Base-by-base conservation (phyloP, 2,888 invertebrate species). In the Folsomia manolachei region DNA sequence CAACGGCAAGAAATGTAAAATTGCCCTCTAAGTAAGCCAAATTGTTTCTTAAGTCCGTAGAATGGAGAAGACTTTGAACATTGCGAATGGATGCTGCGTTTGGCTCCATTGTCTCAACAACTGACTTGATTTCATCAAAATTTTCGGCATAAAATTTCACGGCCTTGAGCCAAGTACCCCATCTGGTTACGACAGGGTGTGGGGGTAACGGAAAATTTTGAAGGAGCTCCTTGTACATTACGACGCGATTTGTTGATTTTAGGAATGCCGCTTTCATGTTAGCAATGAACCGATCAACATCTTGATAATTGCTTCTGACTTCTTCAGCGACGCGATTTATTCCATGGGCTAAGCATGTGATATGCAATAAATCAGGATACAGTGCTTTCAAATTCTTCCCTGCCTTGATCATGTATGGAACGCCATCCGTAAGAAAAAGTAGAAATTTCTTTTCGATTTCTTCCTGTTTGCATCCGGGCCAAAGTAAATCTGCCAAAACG, bases 101-200 rank as follows among this genome's bases (percentile, higher is more conserved):
- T 1, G 52, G 1, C 25, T 73, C 67, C 18, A 75, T 56, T 18
- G 65, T 18, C 1, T 14, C 9, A 1, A 75, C 71, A 63, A 75
- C 72, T 56, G 18, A 24, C 39, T 67, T 23, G 21, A 78, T 65
- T 56, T 62, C 60, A 1, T n/a, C 39, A 39, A 61, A 75, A 60
- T 78, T 26, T 27, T 72, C 56, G 2, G 52, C 63, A 23, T 82
- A 81, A 71, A 79, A 83, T 4, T 74, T 71, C n/a, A 80, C 80
- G 0, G 82, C 81, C 9, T 80, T 69, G 9, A 83, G 67, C 82
- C 82, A 82, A 14, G 82, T 82, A 39, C 78, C 78, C 82, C 82
- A 83, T 19, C 82, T 71, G 19, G 82, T 82, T 26, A 82, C 27
- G 39, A 82, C 79, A 62, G 82, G 81, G 70, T 82, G 75, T 52